Evolutionary conservation across 2,888 invertebrate species (phyloP).

Genomic region (Tubulanus polymorphus): DNA sequence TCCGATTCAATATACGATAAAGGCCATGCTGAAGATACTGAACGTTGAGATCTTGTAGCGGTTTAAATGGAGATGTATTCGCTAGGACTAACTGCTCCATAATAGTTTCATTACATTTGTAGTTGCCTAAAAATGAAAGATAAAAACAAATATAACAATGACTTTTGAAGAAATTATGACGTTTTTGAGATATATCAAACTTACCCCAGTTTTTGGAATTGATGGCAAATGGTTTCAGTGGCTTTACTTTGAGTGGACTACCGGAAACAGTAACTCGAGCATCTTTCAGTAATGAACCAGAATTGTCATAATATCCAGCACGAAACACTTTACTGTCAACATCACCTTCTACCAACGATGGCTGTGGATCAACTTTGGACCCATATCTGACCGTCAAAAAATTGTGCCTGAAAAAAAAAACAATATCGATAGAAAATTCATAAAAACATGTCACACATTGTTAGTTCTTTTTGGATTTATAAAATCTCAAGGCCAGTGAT

Average conservation of each 20-base stretch:
- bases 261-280: background rate
- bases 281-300: background rate
- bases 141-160: too few species aligned
- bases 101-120: background rate
- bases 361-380: background rate
- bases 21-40: background rate
- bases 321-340: background rate
- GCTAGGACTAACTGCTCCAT: background rate
- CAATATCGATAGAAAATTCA: too few species aligned
- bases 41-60: background rate
- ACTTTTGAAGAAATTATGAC: too few species aligned
- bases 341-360: background rate
- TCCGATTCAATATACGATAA: background rate
- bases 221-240: background rate
- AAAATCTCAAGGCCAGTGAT: too few species aligned
- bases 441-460: too few species aligned
- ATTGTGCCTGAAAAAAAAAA: background rate
- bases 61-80: background rate
- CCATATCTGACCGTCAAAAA: background rate
- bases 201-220: constrained; percentile 2
- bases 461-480: too few species aligned
- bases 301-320: background rate
- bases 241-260: background rate
- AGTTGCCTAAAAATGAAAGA: background rate
- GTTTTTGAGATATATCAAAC: too few species aligned